These are phyloP conservation scores for Synaphobranchus kaupii DNA, from an alignment of 2,797 vertebrate species.

Conservation along the genomic window DNA sequence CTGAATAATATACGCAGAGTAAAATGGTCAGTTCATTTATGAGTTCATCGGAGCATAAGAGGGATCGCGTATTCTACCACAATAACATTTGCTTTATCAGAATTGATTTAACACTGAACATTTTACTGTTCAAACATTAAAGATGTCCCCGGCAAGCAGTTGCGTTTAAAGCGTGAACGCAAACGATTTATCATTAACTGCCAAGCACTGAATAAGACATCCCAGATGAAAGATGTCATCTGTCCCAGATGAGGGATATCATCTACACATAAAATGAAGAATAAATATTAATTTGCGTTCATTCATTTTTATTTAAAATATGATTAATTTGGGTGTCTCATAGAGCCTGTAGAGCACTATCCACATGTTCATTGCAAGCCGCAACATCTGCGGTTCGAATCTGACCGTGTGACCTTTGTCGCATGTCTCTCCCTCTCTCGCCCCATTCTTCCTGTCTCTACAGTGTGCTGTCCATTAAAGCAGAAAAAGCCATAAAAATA, in stretches of 20 bases:
- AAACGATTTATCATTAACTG: background rate
- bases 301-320: constrained; percentile 4
- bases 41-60: background rate
- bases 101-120: background rate
- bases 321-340: background rate
- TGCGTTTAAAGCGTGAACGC: background rate
- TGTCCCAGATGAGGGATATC: background rate
- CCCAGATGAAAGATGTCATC: background rate
- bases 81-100: background rate
- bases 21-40: background rate
- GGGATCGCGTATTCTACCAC: background rate
- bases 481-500: too few species aligned
- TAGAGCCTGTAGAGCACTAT: too few species aligned
- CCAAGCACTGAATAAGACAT: background rate
- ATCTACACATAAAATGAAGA: background rate
- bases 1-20: background rate
- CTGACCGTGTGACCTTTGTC: too few species aligned
- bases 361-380: too few species aligned
- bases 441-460: too few species aligned
- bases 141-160: background rate
- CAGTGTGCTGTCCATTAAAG: too few species aligned
- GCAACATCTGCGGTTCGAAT: too few species aligned
- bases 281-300: background rate
- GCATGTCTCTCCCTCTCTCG: too few species aligned
- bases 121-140: constrained; percentile 13